A percentile compares a stretch with the other conserved stretches of the same genome.
Conservation (phyloP, 2,797 vertebrate species). For the Sphenopsis melanotis region DNA sequence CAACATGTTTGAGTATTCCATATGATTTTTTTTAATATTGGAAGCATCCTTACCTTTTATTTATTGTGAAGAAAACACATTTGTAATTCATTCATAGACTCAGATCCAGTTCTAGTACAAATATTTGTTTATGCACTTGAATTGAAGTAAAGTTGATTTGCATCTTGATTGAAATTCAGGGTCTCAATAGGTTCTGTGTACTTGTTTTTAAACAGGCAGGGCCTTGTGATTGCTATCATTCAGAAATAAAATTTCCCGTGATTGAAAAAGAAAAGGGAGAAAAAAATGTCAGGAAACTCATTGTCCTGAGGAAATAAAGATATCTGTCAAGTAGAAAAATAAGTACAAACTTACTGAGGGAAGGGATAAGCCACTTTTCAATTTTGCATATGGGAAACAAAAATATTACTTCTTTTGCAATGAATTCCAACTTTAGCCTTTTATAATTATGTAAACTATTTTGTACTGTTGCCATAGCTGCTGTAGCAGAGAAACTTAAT, state of each 20-base stretch:
- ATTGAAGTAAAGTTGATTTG: background rate
- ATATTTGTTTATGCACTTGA: background rate
- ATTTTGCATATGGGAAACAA: background rate
- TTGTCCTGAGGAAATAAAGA: background rate
- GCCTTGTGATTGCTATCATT: background rate
- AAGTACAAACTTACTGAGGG: background rate
- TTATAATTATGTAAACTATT: background rate
- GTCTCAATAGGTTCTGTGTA: background rate
- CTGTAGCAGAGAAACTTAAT: background rate
- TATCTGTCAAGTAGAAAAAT: background rate
- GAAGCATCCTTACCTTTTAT: background rate
- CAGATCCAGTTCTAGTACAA: background rate
- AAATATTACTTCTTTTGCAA: background rate
- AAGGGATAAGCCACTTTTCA: background rate
- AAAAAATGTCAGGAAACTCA: background rate
- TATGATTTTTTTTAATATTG: background rate
- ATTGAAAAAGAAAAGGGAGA: background rate
- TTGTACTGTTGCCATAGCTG: background rate
- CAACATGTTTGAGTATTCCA: background rate
- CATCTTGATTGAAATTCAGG: background rate
- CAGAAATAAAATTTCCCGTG: background rate
- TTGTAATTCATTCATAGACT: background rate
- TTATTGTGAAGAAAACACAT: background rate
- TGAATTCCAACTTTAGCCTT: background rate
- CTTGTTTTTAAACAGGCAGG: background rate